Base-by-base conservation (phyloP, 2,888 invertebrate species). In the Coelogynopora nodosa region DNA sequence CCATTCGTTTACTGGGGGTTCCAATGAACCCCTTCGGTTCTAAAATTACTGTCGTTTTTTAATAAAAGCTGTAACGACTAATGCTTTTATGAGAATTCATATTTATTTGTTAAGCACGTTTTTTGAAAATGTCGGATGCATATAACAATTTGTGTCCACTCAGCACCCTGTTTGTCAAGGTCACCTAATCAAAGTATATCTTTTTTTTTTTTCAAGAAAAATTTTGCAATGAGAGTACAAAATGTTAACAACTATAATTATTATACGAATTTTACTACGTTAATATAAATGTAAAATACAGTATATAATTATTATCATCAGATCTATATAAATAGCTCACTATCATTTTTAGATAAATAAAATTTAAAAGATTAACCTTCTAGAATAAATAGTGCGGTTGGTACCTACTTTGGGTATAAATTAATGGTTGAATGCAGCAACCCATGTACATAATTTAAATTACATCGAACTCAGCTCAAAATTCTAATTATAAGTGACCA, bases 371-470 rank as follows among this genome's bases (percentile, higher is more conserved):
- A 49, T 49, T 49, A 49, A 49, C 49, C 18, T 74, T 74, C 23
- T 74, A 23, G 74, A 26, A 74, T 23, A 23, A 74, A 26, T 74
- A 23, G 74, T 74, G 74, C 74, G 5, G 74, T 26, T 74, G 23
- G 74, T 26, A 74, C 74, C 27, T 13, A 13, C 23, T 74, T 74
- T 13, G 74, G 5, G 49, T 49, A 49, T 49, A 18, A 49, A 49
- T 49, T 49, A 49, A 49, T 74, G 74, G 23, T 74, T 5, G 18
- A 74, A 74, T n/a, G 74, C 74, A 74, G 74, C 74, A 74, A 74
- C 74, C 23, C 74, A 74, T 74, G 74, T 74, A 74, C 74, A 74
- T 74, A 74, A 74, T 74, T 74, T 74, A 23, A 74, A 74, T 74
- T 74, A 74, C 74, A 74, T 74, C 23, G 74, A 74, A 26, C 74